Percentiles rank a stretch among this genome's conserved stretches.
These are phyloP conservation scores for Cardinalis cardinalis DNA, from an alignment of 2,113 vertebrate genomes.

Conservation along the genomic window DNA sequence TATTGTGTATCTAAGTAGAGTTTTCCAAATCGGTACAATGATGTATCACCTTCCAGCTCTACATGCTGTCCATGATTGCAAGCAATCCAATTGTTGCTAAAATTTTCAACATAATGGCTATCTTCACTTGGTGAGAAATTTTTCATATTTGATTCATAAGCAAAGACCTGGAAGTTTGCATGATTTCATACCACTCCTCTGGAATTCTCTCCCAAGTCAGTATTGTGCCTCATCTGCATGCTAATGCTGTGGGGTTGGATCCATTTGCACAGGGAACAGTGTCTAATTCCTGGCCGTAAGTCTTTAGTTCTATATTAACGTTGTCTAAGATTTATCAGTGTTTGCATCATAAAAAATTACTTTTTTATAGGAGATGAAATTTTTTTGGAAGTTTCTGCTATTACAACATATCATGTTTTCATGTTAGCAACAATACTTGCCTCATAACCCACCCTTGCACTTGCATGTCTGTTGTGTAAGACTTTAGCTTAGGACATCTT, in stretches of 20 bases:
- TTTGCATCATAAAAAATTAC: constrained; percentile 21
- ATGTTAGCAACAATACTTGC: neutral
- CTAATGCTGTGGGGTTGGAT: neutral
- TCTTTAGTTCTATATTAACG: neutral
- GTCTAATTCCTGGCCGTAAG: neutral
- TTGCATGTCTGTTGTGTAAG: neutral
- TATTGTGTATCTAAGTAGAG: neutral
- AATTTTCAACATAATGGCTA: neutral
- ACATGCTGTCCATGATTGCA: neutral
- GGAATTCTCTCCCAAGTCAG: neutral
- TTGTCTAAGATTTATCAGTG: constrained; percentile 24
- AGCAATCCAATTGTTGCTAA: neutral
- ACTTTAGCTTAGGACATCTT: neutral
- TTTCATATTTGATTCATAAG: neutral
- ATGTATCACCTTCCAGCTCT: neutral
- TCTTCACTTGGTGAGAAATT: neutral
- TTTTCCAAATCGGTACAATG: neutral
- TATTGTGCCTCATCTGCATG: neutral
- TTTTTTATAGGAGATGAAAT: neutral
- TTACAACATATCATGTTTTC: constrained; percentile 13
- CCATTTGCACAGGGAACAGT: neutral
- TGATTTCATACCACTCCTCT: neutral
- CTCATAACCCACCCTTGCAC: neutral
- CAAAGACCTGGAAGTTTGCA: neutral
- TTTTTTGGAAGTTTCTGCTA: constrained; percentile 34